Conservation (phyloP, 1,140 invertebrate species). For the Helicorthomorpha holstii region DNA sequence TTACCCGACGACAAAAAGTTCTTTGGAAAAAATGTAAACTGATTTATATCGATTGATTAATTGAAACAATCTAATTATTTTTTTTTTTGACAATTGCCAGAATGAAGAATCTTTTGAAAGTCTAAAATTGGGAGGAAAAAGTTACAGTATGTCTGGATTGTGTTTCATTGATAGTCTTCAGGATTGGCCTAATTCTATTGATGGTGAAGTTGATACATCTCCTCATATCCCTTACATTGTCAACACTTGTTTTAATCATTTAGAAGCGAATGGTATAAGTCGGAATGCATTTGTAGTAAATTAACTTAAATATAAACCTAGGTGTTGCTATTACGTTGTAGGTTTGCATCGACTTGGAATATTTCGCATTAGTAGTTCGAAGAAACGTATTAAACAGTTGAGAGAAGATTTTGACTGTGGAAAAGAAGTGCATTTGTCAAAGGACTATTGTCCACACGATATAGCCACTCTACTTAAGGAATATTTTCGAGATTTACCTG, state of each 20-base stretch:
- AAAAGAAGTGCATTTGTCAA: slow-evolving; percentile 51
- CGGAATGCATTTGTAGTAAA: slow-evolving; percentile 2
- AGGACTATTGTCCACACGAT: slow-evolving; percentile 75
- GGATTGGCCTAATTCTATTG: slow-evolving; percentile 18
- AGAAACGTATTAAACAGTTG: slow-evolving; percentile 78
- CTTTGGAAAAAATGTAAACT: background rate
- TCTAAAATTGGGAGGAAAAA: slow-evolving; percentile 36
- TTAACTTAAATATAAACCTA: background rate
- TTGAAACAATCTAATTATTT: too few relatives aligned
- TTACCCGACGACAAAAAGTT: background rate
- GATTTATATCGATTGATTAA: background rate
- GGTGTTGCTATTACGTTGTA: slow-evolving; percentile 5
- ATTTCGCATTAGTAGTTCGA: slow-evolving; percentile 75
- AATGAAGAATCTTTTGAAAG: slow-evolving; percentile 44
- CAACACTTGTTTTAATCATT: slow-evolving; percentile 55
- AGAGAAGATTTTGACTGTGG: slow-evolving; percentile 78
- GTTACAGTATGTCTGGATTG: slow-evolving; percentile 26
- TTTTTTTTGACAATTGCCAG: too few relatives aligned
- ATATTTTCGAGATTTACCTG: slow-evolving; percentile 79
- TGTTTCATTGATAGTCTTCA: slow-evolving; percentile 4
- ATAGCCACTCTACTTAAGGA: slow-evolving; percentile 84
- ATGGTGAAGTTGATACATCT: background rate
- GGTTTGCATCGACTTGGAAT: slow-evolving; percentile 61
- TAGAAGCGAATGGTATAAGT: slow-evolving; percentile 46
- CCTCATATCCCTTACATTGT: slow-evolving; percentile 46